These are phyloP conservation scores for Reticulitermes speratus DNA, from an alignment of 1,140 invertebrate species.

Conservation along the genomic window DNA sequence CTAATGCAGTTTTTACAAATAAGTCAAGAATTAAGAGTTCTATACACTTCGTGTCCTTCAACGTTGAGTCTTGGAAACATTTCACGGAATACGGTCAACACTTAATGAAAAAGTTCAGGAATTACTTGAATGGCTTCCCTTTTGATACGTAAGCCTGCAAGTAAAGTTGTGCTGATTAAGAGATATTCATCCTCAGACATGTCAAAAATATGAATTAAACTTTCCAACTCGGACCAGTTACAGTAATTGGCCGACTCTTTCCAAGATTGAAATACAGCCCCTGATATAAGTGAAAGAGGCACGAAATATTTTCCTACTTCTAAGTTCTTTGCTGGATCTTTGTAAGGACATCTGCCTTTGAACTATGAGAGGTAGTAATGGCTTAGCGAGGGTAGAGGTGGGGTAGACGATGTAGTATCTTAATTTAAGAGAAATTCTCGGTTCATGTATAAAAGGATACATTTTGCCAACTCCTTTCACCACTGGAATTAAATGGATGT, in stretches of 20 bases:
- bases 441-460: conserved; percentile 11
- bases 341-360: conserved; percentile 3
- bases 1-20: too few species aligned
- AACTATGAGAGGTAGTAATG: neutral
- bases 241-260: conserved; percentile 15
- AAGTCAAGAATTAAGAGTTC: too few species aligned
- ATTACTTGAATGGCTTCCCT: neutral
- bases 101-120: neutral
- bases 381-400: neutral
- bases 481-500: conserved; percentile 16
- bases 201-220: conserved; percentile 16
- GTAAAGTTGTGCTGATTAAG: conserved; percentile 12
- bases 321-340: conserved; percentile 9
- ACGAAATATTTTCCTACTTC: neutral
- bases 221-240: neutral
- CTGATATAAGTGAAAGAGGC: neutral
- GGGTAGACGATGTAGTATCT: neutral
- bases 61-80: too few species aligned
- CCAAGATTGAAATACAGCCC: neutral
- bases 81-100: neutral
- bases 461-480: conserved; percentile 18
- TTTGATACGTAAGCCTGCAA: neutral
- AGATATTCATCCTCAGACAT: neutral
- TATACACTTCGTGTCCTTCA: too few species aligned
- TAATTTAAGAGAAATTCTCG: conserved; percentile 19